Evolutionary conservation across 1,140 invertebrate genomes (phyloP).

Genomic region (Zaprionus inermis): DNA sequence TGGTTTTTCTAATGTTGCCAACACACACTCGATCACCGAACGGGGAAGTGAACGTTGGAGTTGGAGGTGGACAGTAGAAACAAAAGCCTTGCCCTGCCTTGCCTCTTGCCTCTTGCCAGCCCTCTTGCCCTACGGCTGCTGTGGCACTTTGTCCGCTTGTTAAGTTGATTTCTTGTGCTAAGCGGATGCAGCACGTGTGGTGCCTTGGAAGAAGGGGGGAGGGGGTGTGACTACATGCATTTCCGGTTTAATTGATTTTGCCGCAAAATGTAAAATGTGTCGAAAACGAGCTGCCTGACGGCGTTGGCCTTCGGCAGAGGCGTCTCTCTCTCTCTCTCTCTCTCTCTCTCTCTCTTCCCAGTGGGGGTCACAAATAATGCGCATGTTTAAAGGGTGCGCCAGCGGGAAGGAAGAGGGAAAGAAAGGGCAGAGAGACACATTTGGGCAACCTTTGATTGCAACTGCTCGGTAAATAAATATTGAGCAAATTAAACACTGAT

Average conservation of each 20-base stretch:
- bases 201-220: too few species aligned
- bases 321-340: not conserved
- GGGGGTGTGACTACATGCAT: constrained; percentile 69
- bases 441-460: constrained; percentile 62
- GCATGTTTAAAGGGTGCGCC: constrained; percentile 23
- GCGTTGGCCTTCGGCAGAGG: not conserved
- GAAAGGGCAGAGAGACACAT: not conserved
- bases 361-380: constrained; percentile 40
- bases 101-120: too few species aligned
- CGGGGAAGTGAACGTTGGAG: too few species aligned
- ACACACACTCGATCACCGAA: constrained; percentile 8
- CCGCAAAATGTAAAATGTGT: constrained; percentile 79
- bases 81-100: constrained; percentile 24
- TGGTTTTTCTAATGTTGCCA: constrained; percentile 38
- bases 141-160: constrained; percentile 70
- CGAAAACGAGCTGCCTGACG: constrained; percentile 64
- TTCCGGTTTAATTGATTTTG: constrained; percentile 81
- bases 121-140: constrained; percentile 23
- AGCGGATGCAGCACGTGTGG: constrained; percentile 68
- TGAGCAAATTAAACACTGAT: constrained; percentile 69
- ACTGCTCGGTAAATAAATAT: constrained; percentile 71
- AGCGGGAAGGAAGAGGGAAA: not conserved
- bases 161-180: constrained; percentile 77
- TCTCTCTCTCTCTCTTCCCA: too few species aligned
- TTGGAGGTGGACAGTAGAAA: constrained; percentile 7